Percentiles rank a stretch among this genome's conserved stretches.
Conservation (phyloP, 1,140 invertebrate species). For the Cecropterus lyciades region DNA sequence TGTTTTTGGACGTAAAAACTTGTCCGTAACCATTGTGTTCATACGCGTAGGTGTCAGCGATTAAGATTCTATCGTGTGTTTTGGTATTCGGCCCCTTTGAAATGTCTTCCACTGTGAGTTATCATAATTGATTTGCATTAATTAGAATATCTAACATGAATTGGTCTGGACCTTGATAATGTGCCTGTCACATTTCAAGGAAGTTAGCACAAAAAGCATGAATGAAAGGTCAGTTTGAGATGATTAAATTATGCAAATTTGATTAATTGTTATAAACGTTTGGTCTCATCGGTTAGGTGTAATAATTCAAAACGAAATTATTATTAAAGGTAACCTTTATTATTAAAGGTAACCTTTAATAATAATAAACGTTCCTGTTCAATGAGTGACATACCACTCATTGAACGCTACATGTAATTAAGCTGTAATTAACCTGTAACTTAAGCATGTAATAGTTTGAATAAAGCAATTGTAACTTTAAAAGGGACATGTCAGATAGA, state of each 20-base stretch:
- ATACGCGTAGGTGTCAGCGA: conserved; percentile 57
- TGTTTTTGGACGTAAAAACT: conserved; percentile 64
- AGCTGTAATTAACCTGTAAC: no score
- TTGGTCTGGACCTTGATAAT: conserved; percentile 26
- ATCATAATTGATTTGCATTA: conserved; percentile 35
- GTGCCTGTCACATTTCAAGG: conserved; percentile 18
- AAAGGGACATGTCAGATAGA: no score
- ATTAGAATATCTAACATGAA: conserved; percentile 28
- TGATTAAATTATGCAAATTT: background rate
- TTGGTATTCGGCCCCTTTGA: conserved; percentile 63
- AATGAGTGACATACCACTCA: no score
- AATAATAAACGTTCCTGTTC: no score
- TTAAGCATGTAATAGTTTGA: no score
- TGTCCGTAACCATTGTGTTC: conserved; percentile 53
- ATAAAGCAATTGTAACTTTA: no score
- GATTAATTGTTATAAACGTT: no score
- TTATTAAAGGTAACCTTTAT: no score
- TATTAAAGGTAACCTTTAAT: no score
- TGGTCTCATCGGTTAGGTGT: no score
- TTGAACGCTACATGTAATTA: no score
- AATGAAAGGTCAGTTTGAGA: conserved; percentile 1
- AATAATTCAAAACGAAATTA: no score
- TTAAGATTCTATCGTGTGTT: conserved; percentile 69
- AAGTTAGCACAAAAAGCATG: conserved; percentile 8
- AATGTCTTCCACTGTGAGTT: conserved; percentile 36